phyloP scores from a whole-genome alignment of 2,888 invertebrate species.

The Deilephila porcellus region DNA sequence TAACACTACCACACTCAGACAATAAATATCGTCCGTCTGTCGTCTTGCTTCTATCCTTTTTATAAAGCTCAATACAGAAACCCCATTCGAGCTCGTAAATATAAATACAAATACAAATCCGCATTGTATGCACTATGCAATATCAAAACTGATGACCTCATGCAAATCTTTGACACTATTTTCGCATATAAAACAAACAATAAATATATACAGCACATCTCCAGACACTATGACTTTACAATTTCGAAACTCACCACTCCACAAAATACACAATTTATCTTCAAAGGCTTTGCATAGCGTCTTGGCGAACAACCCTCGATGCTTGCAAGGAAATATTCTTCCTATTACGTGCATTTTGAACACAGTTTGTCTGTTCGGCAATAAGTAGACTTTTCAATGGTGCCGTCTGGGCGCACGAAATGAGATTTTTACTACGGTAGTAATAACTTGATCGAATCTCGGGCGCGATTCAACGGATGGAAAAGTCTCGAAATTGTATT shows the following conservation, averaged over 20 bases:
- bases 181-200: neutral
- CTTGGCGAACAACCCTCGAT: slow-evolving; percentile 49
- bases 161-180: neutral
- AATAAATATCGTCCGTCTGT: neutral
- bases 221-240: slow-evolving; percentile 20
- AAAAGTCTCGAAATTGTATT: slow-evolving; percentile 49
- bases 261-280: slow-evolving; percentile 29
- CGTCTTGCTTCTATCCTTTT: neutral
- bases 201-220: slow-evolving; percentile 9
- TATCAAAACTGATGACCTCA: neutral
- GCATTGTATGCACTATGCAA: neutral
- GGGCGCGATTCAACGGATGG: slow-evolving; percentile 38
- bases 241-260: slow-evolving; percentile 27
- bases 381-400: slow-evolving; percentile 62
- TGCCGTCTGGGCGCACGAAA: slow-evolving; percentile 53
- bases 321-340: slow-evolving; percentile 49
- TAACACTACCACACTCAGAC: no score
- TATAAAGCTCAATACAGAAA: slow-evolving; percentile 6
- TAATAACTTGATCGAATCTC: slow-evolving; percentile 61
- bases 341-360: slow-evolving; percentile 51
- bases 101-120: neutral
- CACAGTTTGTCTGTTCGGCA: slow-evolving; percentile 60
- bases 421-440: slow-evolving; percentile 64
- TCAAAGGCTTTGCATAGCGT: slow-evolving; percentile 39
- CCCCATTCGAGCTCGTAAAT: neutral